Conservation (phyloP, 1,140 invertebrate genomes). For the Heliconius hewitsoni region DNA sequence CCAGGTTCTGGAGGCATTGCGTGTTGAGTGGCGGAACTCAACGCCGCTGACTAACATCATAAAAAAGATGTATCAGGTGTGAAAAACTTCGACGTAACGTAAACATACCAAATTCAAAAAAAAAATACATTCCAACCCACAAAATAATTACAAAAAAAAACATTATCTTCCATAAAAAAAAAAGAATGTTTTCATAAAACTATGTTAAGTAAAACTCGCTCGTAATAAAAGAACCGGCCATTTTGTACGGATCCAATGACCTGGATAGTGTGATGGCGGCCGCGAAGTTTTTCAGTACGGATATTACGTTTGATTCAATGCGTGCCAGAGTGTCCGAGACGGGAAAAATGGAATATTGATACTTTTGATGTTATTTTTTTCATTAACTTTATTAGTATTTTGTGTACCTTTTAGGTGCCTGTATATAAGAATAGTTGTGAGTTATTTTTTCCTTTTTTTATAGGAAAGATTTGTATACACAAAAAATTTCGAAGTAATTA, state of each 20-base stretch:
- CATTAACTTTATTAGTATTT: background rate
- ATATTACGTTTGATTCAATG: slow-evolving; percentile 39
- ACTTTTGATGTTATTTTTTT: slow-evolving; percentile 15
- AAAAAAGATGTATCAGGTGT: too few relatives aligned
- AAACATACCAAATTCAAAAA: background rate
- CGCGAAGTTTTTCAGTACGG: slow-evolving; percentile 29
- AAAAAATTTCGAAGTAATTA: too few relatives aligned
- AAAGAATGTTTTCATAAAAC: slow-evolving; percentile 18
- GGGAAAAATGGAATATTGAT: slow-evolving; percentile 16
- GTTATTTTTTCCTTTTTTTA: too few relatives aligned
- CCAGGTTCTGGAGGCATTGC: too few relatives aligned
- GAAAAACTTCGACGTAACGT: too few relatives aligned
- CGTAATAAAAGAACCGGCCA: slow-evolving; percentile 36
- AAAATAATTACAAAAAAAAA: slow-evolving; percentile 1
- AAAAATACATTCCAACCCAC: background rate
- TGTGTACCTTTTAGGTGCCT: background rate
- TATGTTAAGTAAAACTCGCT: slow-evolving; percentile 23
- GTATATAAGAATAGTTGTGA: too few relatives aligned
- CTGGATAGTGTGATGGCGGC: slow-evolving; percentile 35
- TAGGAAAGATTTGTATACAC: too few relatives aligned
- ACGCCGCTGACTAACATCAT: too few relatives aligned
- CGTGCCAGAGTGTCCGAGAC: slow-evolving; percentile 27
- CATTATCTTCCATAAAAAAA: slow-evolving; percentile 14
- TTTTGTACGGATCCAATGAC: slow-evolving; percentile 36
- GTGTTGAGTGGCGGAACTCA: too few relatives aligned